phyloP scores from a whole-genome alignment of 2,888 invertebrate genomes.

The Trichacis sp. region DNA sequence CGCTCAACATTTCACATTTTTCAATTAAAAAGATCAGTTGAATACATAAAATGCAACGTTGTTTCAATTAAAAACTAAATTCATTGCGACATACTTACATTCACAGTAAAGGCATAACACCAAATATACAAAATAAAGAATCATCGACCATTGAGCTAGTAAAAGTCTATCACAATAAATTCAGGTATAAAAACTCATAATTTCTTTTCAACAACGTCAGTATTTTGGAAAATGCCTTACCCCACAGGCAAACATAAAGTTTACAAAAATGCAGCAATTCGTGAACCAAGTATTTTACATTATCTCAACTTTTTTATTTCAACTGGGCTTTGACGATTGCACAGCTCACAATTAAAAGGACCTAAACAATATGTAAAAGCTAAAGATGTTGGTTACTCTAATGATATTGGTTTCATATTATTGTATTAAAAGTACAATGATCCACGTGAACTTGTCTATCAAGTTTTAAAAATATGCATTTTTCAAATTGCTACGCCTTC shows the following conservation, averaged over 20 bases:
- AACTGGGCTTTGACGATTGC: conserved; percentile 60
- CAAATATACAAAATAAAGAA: too few species aligned
- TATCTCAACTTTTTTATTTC: conserved; percentile 52
- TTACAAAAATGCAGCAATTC: conserved; percentile 37
- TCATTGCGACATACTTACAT: too few species aligned
- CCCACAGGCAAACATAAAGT: neutral
- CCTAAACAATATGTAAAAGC: conserved; percentile 47
- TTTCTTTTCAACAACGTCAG: neutral
- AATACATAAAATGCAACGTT: too few species aligned
- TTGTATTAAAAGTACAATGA: conserved; percentile 61
- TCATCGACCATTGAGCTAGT: too few species aligned
- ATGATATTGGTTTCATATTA: conserved; percentile 14
- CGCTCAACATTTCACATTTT: neutral
- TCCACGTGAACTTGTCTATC: conserved; percentile 50
- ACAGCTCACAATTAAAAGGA: conserved; percentile 64
- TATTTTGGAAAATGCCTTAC: neutral
- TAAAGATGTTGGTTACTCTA: conserved; percentile 6
- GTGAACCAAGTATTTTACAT: conserved; percentile 58
- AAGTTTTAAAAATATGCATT: conserved; percentile 51
- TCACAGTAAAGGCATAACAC: too few species aligned
- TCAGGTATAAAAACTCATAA: neutral
- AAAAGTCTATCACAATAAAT: neutral
- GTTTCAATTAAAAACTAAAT: too few species aligned
- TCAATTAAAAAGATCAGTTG: too few species aligned
- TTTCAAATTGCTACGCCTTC: conserved; percentile 44